Percentiles rank a stretch among this genome's conserved stretches.
Evolutionary conservation across 2,113 vertebrate species (phyloP).

Genomic region (Elaphurus davidianus): DNA sequence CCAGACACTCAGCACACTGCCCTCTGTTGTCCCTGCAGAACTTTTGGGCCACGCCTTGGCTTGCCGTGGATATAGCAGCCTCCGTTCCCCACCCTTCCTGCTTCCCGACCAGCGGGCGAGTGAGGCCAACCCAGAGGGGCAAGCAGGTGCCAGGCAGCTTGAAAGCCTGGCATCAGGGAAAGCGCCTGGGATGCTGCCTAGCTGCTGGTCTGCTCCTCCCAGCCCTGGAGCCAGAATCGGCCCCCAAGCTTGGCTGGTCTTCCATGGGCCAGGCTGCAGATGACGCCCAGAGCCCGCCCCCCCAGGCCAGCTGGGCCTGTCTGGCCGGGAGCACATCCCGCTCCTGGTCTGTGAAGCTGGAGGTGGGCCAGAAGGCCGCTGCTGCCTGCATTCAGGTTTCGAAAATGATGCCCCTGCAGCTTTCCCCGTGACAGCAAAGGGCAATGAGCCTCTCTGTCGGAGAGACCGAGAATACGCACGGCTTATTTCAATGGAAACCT

Average conservation of each 20-base stretch:
- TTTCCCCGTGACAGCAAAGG: neutral
- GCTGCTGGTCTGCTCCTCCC: too few species aligned
- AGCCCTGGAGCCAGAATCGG: neutral
- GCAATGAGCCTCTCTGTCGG: neutral
- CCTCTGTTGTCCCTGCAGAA: neutral
- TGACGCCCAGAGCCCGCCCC: fast-evolving
- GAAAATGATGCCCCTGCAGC: neutral
- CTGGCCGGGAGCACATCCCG: fast-evolving
- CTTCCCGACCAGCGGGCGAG: fast-evolving
- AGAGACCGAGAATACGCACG: neutral
- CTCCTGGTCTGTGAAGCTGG: neutral
- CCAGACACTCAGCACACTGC: neutral
- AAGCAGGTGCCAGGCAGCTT: fast-evolving
- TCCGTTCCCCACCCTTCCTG: fast-evolving
- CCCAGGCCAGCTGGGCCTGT: fast-evolving
- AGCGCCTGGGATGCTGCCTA: neutral
- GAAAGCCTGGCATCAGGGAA: neutral
- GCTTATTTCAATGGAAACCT: neutral
- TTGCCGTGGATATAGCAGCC: fast-evolving
- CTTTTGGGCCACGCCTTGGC: neutral
- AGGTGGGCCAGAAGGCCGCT: neutral
- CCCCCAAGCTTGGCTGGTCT: too few species aligned
- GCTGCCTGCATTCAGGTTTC: fast-evolving
- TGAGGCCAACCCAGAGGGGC: neutral
- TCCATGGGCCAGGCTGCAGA: neutral